Base-by-base conservation (phyloP, 2,113 vertebrate genomes). In the Brachypodius melanocephalos region DNA sequence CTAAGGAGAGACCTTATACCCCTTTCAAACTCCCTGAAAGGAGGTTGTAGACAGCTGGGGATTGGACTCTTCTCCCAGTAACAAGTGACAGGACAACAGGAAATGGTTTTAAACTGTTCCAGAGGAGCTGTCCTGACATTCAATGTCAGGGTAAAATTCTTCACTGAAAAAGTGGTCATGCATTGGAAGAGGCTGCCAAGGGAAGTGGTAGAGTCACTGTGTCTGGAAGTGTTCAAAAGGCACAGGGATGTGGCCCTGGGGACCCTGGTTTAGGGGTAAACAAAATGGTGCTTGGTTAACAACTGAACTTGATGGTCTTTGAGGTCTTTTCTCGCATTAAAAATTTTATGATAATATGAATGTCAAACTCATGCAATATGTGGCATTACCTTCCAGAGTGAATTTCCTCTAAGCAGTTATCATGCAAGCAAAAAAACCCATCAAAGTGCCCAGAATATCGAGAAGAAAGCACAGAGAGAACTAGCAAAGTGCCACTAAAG, bases 131-230 rank as follows among this genome's bases (percentile, higher is more conserved):
- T 63, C n/a, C 11, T 34, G 24, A 5, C 28, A 46, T 25, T 67
- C 0, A 0, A 2, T 46, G 17, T 25, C 31, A 45, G 13, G 22
- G 32, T 29, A 46, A 38, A 31, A 59, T 46, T 67, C n/a, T 52
- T 40, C 32, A 17, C 18, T 59, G 22, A 38, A n/a, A 5, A 28
- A 19, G 14, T 45, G 29, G 6, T 24, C 32, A 25, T 26, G 24
- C 45, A 45, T 9, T 67, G 29, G 18, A 45, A 12, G 6, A n/a
- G 29, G 17, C 58, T 63, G 48, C 16, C 31, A 26, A 34, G 43
- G 28, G 36, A n/a, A 52, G 15, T 17, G 12, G 13, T 12, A 17
- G 46, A 81, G 24, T 52, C n/a, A 12, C 19, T 0, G 0, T 25
- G 24, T 21, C n/a, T 67, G 19, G 15, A 45, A 12, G 16, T 25